These are phyloP conservation scores for Oreochromis mossambicus DNA, from an alignment of 2,797 vertebrate species.

Conservation along the genomic window DNA sequence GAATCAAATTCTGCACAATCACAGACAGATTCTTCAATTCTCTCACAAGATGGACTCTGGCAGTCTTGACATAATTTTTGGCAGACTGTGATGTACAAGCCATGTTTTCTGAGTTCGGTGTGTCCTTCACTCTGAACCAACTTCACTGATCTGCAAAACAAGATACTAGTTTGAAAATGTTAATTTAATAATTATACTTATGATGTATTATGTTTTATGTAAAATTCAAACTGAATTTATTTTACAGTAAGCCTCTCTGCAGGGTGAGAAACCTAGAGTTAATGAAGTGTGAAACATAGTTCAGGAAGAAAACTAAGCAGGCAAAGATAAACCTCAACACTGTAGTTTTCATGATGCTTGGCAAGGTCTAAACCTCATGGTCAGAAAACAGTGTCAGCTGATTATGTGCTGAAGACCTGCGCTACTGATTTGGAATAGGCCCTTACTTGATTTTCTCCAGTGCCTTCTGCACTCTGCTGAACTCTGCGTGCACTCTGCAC, in stretches of 20 bases:
- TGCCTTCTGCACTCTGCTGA: neutral
- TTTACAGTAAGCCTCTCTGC: neutral
- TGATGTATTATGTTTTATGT: neutral
- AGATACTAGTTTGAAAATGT: neutral
- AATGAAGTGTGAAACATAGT: neutral
- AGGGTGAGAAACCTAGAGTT: neutral
- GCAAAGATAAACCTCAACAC: neutral
- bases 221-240: neutral
- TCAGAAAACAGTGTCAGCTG: neutral
- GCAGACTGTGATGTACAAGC: conserved; percentile 15
- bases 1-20: conserved; percentile 21
- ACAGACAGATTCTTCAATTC: neutral
- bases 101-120: neutral
- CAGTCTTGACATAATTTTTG: neutral
- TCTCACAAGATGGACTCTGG: neutral
- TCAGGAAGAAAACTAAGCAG: neutral
- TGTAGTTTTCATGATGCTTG: neutral
- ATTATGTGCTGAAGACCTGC: neutral
- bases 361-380: neutral
- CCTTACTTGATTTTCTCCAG: neutral
- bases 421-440: neutral
- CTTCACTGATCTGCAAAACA: neutral
- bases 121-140: neutral
- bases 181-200: neutral
- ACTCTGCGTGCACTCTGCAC: neutral